Conservation (phyloP, 2,888 invertebrate genomes). For the Quadriops clusia region DNA sequence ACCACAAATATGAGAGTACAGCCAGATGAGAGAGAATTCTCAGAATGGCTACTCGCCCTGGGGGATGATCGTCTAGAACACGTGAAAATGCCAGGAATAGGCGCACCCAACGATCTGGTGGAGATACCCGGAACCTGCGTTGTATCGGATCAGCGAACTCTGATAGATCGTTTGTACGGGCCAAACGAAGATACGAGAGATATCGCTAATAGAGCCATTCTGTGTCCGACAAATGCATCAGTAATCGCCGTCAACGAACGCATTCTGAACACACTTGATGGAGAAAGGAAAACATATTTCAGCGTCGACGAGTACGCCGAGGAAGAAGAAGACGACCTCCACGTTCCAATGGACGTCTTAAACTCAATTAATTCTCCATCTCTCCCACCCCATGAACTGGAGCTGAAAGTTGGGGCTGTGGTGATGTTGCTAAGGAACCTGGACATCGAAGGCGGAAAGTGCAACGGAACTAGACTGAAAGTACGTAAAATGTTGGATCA, state of each 20-base stretch:
- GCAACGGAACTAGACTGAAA: constrained; percentile 12
- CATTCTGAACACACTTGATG: constrained; percentile 7
- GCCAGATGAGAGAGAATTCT: constrained; percentile 8
- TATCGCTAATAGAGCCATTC: constrained; percentile 6
- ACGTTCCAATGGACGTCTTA: constrained; percentile 6
- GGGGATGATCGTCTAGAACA: constrained; percentile 8
- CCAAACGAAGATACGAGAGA: neutral
- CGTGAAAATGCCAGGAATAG: neutral
- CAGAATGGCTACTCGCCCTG: constrained; percentile 12
- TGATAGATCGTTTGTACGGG: too few relatives aligned
- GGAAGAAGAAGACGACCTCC: constrained; percentile 8
- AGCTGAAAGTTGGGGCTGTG: constrained; percentile 11
- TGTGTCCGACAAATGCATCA: constrained; percentile 9
- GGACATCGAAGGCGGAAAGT: constrained; percentile 10
- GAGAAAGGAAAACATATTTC: constrained; percentile 8
- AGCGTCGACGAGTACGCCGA: constrained; percentile 10
- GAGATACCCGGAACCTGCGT: constrained; percentile 10
- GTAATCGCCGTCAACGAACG: constrained; percentile 8
- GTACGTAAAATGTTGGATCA: constrained; percentile 1
- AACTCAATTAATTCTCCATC: constrained; percentile 1
- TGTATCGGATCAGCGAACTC: neutral
- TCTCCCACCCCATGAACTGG: constrained; percentile 5
- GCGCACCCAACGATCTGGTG: constrained; percentile 10
- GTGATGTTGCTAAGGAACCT: constrained; percentile 16
- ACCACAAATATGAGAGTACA: constrained; percentile 12